A percentile compares a stretch with the other conserved stretches of the same genome.
Conservation (phyloP, 2,113 vertebrate genomes). For the Hydropotes inermis region DNA sequence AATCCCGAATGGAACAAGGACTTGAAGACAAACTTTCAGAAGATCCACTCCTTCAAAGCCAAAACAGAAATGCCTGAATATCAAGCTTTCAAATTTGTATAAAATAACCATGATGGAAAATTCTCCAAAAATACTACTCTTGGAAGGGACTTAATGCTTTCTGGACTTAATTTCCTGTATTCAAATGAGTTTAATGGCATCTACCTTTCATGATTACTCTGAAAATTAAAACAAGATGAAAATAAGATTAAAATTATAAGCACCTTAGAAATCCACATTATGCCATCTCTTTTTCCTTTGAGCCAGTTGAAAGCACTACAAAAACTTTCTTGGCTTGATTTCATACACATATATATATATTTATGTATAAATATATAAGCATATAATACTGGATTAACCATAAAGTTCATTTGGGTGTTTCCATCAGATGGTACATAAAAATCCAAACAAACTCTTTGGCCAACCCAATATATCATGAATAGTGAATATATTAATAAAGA, state of each 20-base stretch:
- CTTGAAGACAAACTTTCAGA: not conserved
- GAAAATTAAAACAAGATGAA: slow-evolving; percentile 28
- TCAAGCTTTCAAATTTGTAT: not conserved
- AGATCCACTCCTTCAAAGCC: not conserved
- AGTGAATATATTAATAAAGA: not conserved
- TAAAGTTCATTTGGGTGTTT: not conserved
- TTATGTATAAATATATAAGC: not conserved
- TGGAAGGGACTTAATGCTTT: not conserved
- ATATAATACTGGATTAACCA: not conserved
- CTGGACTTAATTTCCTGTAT: not conserved
- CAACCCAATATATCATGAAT: not conserved
- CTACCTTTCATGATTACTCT: not conserved
- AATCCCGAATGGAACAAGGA: not conserved
- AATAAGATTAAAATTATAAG: not conserved
- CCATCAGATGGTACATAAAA: not conserved
- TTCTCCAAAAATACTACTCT: not conserved
- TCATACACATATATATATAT: not conserved
- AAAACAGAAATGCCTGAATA: not conserved
- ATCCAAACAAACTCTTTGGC: not conserved
- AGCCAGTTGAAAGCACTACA: not conserved
- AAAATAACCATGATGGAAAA: not conserved
- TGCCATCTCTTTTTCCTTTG: not conserved
- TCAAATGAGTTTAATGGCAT: not conserved
- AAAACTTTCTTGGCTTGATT: slow-evolving; percentile 9
- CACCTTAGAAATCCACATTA: not conserved